Evolutionary conservation across 2,888 invertebrate species (phyloP), one percentile per base, ranked within the genome.

Genomic region (Eugnorisma glareosa): DNA sequence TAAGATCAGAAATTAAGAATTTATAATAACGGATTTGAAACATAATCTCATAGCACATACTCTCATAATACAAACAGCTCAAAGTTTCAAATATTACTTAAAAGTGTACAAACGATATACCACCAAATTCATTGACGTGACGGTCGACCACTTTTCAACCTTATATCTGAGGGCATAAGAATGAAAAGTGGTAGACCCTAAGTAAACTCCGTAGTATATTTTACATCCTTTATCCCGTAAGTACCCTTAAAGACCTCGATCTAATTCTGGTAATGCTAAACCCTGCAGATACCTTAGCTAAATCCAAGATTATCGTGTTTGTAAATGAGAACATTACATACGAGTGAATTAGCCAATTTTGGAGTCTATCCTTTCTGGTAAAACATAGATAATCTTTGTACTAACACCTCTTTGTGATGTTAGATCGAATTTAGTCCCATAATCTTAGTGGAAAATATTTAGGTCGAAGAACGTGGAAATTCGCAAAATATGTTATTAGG

Each of bases 321-420:
- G 73, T 85, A 68, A 79, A 76, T 70, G 73, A 37, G 61, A 64
- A 51, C 63, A 67, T 83, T 81, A 85, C 82, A 57, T 57, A 64
- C n/a, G 64, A 28, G 40, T 11, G 48, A 77, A 67, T 76, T 73
- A 73, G 40, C n/a, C 5, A 64, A 61, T 54, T 72, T 82, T 66
- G 11, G 63, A 59, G 63, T 67, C 69, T 18, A 73, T 28, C 31
- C 31, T 40, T 40, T 61, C 21, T 68, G 31, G 45, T 72, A 48
- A 24, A 75, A 75, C 45, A 18, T 63, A 28, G 40, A 67, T 75
- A 48, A 63, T 13, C 37, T 43, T 73, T 37, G 51, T 63, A 11
- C 11, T 18, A 43, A 69, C 40, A 51, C 15, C 59, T 79, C 79
- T 72, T 43, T 66, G 45, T 0, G 7, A 51, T 77, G 4, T 5